These are phyloP conservation scores for Andrena bucephala DNA, from an alignment of 2,888 invertebrate species.

Conservation along the genomic window DNA sequence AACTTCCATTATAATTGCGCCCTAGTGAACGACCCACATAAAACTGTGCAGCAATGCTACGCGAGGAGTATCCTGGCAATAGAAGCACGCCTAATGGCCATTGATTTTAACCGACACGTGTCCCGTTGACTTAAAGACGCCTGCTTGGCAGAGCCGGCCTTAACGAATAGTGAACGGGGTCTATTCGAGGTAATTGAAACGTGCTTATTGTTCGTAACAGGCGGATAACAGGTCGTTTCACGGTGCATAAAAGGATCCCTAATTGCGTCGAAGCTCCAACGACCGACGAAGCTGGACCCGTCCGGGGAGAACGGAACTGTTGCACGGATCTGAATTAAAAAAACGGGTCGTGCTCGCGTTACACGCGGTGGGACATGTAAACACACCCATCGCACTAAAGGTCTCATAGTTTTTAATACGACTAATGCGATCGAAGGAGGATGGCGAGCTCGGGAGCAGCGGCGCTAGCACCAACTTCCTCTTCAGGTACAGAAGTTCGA, in stretches of 20 bases:
- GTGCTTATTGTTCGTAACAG: constrained; percentile 81
- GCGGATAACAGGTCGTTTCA: constrained; percentile 79
- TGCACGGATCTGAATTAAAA: constrained; percentile 54
- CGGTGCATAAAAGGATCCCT: constrained; percentile 75
- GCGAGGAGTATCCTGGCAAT: neutral
- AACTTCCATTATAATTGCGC: too few relatives aligned
- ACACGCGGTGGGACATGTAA: constrained; percentile 43
- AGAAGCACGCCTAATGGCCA: neutral
- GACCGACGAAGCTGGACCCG: constrained; percentile 32
- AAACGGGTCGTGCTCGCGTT: constrained; percentile 65
- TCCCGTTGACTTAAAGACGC: constrained; percentile 41
- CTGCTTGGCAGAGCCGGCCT: constrained; percentile 42
- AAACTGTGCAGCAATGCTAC: too few relatives aligned
- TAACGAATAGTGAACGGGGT: constrained; percentile 77
- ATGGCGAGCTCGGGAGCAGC: neutral
- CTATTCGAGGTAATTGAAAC: constrained; percentile 79
- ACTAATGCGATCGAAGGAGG: constrained; percentile 57
- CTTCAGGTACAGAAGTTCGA: neutral
- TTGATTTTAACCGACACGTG: constrained; percentile 42
- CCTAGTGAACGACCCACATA: too few relatives aligned
- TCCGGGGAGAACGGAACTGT: constrained; percentile 23
- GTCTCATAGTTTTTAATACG: constrained; percentile 61
- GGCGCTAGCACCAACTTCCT: constrained; percentile 1
- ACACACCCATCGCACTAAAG: constrained; percentile 53
- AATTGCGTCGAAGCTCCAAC: constrained; percentile 60